These are phyloP conservation scores for Hydropsyche tenuis DNA, from an alignment of 1,140 invertebrate species.

Conservation along the genomic window DNA sequence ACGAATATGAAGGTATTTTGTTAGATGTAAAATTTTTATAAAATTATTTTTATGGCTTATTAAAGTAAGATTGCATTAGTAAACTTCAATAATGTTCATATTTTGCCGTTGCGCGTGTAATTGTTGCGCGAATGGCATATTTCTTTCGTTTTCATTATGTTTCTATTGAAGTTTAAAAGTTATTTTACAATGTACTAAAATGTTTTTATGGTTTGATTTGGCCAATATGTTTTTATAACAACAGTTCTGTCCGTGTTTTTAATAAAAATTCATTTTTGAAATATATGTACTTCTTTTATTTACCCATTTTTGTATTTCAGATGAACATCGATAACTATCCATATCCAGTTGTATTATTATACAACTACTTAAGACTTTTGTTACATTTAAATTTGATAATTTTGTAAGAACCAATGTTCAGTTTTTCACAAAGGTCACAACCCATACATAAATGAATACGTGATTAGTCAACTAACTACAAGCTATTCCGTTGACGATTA, in stretches of 20 bases:
- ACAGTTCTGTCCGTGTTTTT: slow-evolving; percentile 16
- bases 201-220: slow-evolving; percentile 4
- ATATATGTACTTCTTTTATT: neutral
- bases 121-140: neutral
- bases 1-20: too few species aligned
- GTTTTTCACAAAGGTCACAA: too few species aligned
- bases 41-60: neutral
- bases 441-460: too few species aligned
- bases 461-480: too few species aligned
- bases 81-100: slow-evolving; percentile 2
- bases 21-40: neutral
- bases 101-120: neutral
- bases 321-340: too few species aligned
- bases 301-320: neutral
- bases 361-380: too few species aligned
- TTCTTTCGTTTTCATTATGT: neutral
- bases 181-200: slow-evolving; percentile 5
- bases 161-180: slow-evolving; percentile 16
- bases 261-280: slow-evolving; percentile 16
- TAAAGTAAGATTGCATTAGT: neutral
- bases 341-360: too few species aligned
- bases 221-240: slow-evolving; percentile 1
- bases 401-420: too few species aligned
- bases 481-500: too few species aligned
- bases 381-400: too few species aligned